These are phyloP conservation scores for Platyrinchus mystaceus DNA, from an alignment of 2,797 vertebrate genomes.

Conservation along the genomic window DNA sequence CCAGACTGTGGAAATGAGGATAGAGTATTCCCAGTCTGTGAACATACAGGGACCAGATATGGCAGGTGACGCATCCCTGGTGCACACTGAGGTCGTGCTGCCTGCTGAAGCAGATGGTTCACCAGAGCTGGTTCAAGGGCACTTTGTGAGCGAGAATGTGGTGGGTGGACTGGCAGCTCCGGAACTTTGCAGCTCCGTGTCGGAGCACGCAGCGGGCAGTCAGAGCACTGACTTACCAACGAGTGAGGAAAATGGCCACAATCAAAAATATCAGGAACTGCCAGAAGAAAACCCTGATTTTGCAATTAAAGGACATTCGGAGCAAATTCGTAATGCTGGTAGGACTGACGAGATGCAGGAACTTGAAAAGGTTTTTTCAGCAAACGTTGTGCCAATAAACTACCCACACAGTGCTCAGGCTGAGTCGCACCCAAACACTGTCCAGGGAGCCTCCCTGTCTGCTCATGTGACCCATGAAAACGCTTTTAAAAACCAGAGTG, in stretches of 20 bases:
- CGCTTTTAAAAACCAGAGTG: neutral
- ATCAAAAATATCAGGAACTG: neutral
- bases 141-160: neutral
- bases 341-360: slow-evolving; percentile 59
- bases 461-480: neutral
- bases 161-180: neutral
- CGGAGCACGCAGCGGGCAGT: neutral
- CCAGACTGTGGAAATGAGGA: neutral
- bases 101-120: neutral
- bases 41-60: neutral
- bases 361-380: slow-evolving; percentile 63
- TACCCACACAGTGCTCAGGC: neutral
- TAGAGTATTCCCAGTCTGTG: neutral
- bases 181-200: neutral
- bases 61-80: neutral
- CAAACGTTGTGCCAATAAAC: neutral
- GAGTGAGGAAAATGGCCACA: neutral
- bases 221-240: neutral
- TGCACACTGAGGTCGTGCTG: neutral
- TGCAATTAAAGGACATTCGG: neutral
- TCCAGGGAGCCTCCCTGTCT: neutral
- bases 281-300: neutral
- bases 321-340: slow-evolving; percentile 46
- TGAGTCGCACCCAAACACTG: neutral
- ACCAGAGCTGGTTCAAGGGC: slow-evolving; percentile 17